These are phyloP conservation scores for Sphaeridia pumilis DNA, from an alignment of 2,888 invertebrate genomes.

Conservation along the genomic window DNA sequence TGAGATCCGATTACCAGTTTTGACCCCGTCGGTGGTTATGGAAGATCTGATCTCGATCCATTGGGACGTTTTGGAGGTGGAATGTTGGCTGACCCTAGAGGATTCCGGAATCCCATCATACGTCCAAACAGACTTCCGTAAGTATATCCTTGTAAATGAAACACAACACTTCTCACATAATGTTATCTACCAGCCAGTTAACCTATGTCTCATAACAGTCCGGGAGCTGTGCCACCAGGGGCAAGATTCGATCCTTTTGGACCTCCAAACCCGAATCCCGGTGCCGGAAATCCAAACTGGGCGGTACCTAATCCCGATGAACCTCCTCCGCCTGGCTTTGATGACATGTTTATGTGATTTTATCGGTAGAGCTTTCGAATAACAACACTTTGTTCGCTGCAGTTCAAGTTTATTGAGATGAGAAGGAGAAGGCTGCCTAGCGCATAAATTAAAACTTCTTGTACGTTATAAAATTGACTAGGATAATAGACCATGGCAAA, in stretches of 20 bases:
- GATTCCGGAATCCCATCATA: slow-evolving; percentile 20
- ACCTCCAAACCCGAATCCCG: slow-evolving; percentile 20
- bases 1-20: too few species aligned
- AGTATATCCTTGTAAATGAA: neutral
- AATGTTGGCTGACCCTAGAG: slow-evolving; percentile 29
- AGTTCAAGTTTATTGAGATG: too few species aligned
- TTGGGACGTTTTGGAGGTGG: slow-evolving; percentile 24
- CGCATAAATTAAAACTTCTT: too few species aligned
- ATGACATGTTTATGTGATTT: slow-evolving; percentile 32
- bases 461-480: too few species aligned
- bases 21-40: slow-evolving; percentile 19
- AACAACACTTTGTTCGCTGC: too few species aligned
- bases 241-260: slow-evolving; percentile 32
- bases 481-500: too few species aligned
- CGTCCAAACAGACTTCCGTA: slow-evolving; percentile 20
- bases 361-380: too few species aligned
- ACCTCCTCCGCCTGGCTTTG: slow-evolving; percentile 28
- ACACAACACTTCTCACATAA: neutral
- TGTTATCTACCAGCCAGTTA: neutral
- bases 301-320: slow-evolving; percentile 30
- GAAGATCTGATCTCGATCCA: slow-evolving; percentile 30
- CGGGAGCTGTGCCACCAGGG: slow-evolving; percentile 18
- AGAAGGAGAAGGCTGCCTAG: too few species aligned
- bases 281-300: slow-evolving; percentile 11
- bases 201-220: neutral